These are phyloP conservation scores for Chelonus formosanus DNA, from an alignment of 2,888 invertebrate species.

Conservation along the genomic window DNA sequence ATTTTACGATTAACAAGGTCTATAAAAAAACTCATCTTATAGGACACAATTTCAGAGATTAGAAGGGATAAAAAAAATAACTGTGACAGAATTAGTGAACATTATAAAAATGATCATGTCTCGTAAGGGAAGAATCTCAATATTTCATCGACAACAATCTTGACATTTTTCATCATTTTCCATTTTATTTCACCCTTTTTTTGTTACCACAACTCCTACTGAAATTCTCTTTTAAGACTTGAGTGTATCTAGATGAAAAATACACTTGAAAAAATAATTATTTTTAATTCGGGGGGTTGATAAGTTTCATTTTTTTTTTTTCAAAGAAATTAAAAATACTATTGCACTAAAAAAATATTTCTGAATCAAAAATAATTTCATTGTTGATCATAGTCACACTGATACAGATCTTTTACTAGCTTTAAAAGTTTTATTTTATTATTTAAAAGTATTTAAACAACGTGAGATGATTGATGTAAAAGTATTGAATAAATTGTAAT, in stretches of 20 bases:
- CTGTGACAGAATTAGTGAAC: neutral
- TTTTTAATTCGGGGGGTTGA: slow-evolving; percentile 59
- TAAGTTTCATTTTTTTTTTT: slow-evolving; percentile 56
- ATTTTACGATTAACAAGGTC: slow-evolving; percentile 53
- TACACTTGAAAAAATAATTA: slow-evolving; percentile 64
- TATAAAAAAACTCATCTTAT: slow-evolving; percentile 54
- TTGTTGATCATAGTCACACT: no score
- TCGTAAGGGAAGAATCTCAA: slow-evolving; percentile 52
- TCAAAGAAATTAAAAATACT: slow-evolving; percentile 16
- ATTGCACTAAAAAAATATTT: no score
- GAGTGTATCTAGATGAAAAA: slow-evolving; percentile 55
- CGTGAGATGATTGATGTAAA: no score
- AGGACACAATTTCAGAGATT: slow-evolving; percentile 41
- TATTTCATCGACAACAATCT: slow-evolving; percentile 66
- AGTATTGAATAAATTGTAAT: no score
- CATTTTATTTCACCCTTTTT: slow-evolving; percentile 33
- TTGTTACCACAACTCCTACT: slow-evolving; percentile 11
- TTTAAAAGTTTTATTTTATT: slow-evolving; percentile 12
- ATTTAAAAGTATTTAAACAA: neutral
- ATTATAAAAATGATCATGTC: slow-evolving; percentile 2
- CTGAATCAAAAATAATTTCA: no score
- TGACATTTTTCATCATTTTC: slow-evolving; percentile 9
- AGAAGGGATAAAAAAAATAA: slow-evolving; percentile 37
- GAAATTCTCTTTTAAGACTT: no score
- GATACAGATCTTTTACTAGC: neutral